A percentile compares a stretch with the other conserved stretches of the same genome.
phyloP scores from a whole-genome alignment of 2,113 vertebrate species.

The Ochotona princeps region DNA sequence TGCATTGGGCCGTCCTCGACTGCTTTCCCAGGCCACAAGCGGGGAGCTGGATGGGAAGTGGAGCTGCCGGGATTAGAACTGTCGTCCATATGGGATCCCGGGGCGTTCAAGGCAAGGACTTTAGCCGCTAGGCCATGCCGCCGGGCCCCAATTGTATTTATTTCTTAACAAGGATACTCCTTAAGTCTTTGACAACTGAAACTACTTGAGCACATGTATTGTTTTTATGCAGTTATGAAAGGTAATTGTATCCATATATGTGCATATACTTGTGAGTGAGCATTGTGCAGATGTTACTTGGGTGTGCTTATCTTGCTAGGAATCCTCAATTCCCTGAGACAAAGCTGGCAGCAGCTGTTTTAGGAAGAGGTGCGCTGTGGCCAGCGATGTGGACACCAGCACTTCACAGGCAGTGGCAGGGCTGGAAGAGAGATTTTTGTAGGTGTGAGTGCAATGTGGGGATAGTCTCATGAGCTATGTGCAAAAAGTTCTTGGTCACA shows the following conservation, averaged over 20 bases:
- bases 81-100: too few relatives aligned
- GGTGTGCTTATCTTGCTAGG: conserved; percentile 10
- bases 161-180: neutral
- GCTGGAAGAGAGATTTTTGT: conserved; percentile 44
- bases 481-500: neutral
- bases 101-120: too few relatives aligned
- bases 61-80: too few relatives aligned
- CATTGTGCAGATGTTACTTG: neutral
- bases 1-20: too few relatives aligned
- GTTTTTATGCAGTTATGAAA: neutral
- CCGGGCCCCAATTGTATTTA: neutral
- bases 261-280: neutral
- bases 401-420: neutral
- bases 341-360: neutral
- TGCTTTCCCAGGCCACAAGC: too few relatives aligned
- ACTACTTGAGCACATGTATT: neutral
- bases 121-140: too few relatives aligned
- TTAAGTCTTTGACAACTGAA: conserved; percentile 7
- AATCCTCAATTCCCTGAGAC: neutral
- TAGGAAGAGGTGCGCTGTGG: neutral
- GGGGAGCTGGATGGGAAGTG: too few relatives aligned
- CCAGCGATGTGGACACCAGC: conserved; percentile 16
- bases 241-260: neutral
- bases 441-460: neutral
- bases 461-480: neutral